Base-by-base conservation (phyloP, 2,888 invertebrate species). In the Gisinianus flammeolus region DNA sequence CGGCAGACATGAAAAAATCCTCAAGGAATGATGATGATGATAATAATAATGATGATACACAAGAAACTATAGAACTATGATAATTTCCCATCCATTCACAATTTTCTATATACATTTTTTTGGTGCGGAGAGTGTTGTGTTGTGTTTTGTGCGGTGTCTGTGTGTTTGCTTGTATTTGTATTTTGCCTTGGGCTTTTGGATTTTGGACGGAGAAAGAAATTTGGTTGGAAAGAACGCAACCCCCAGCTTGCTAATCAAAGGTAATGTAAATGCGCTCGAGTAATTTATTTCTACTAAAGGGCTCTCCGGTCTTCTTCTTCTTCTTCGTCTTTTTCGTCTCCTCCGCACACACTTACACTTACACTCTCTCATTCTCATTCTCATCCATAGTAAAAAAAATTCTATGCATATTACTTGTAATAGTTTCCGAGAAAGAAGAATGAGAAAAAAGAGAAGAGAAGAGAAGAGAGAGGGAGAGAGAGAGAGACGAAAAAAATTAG, bases 261-360 rank as follows among this genome's bases (percentile, higher is more conserved):
- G 56, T 72, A 73, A 73, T 73, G 73, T 62, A 64, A 73, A 58
- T 72, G 62, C 33, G 62, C 24, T 24, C 16, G 62, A 35, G 35
- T 62, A 73, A 73, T 73, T 73, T 73, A 73, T 72, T 58, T 72
- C 58, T 73, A 62, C 24, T 70, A 70, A 70, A 70, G 54, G 54
- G 70, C 70, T 70, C 44, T 44, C 33, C 22, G 31, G 0, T 67
- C 19, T 1, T 6, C 12, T 44, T 44, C 8, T 44, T 19, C 12
- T 44, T 44, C 44, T 44, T 19, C 2, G 12, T 44, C 44, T 44
- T 19, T 44, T 44, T 6, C 44, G 44, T 6, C 12, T 2, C n/a
- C n/a, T n/a, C n/a, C 2, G 44, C 44, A 44, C 44, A 44, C 44
- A 44, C 19, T 44, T 44, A 4, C 44, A 44, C 19, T 12, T 44